These are phyloP conservation scores for Rhynchotus rufescens DNA, from an alignment of 2,797 vertebrate genomes.

Conservation along the genomic window DNA sequence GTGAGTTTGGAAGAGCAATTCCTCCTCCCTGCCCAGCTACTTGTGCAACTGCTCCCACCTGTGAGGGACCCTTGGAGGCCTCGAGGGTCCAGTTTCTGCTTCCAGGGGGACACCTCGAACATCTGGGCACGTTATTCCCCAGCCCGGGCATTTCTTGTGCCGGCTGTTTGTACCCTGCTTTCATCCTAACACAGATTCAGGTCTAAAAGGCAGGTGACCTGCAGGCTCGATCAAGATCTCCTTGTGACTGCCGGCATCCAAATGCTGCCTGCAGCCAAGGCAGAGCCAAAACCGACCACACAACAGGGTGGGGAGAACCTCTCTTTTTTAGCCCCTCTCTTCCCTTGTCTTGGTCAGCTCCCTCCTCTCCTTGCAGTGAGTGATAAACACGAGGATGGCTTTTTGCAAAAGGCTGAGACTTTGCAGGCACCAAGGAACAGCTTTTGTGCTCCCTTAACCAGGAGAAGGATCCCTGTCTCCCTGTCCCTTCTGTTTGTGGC, in stretches of 20 bases:
- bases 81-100: neutral
- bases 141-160: fast-evolving
- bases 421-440: conserved; percentile 13
- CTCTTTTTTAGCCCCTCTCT: neutral
- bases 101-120: fast-evolving
- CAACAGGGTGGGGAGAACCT: fast-evolving
- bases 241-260: neutral
- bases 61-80: neutral
- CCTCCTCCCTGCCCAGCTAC: fast-evolving
- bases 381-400: conserved; percentile 20
- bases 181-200: neutral
- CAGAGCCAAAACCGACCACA: fast-evolving
- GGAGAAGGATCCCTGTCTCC: conserved; percentile 37
- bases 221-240: neutral
- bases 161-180: neutral
- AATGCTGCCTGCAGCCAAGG: neutral
- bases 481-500: conserved; percentile 53
- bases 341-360: conserved; percentile 24
- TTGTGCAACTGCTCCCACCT: neutral
- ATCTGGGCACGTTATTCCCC: fast-evolving
- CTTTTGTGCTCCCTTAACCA: conserved; percentile 35
- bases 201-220: neutral
- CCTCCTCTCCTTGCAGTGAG: conserved; percentile 1
- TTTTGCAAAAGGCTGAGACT: conserved; percentile 26
- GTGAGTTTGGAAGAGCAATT: neutral